These are phyloP conservation scores for Amphimallon solstitiale DNA, from an alignment of 2,888 invertebrate genomes.

Conservation along the genomic window DNA sequence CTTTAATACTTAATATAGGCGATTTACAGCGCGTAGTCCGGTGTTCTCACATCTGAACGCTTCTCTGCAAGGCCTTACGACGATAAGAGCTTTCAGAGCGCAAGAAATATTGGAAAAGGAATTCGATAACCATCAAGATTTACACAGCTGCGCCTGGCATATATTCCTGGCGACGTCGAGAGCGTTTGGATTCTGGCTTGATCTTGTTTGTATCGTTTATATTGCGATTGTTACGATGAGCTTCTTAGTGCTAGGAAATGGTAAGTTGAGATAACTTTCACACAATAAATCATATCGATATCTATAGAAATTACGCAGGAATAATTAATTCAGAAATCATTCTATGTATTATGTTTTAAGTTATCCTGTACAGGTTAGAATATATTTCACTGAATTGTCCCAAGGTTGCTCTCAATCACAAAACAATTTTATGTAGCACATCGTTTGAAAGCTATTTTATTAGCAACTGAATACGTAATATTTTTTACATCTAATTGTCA, in stretches of 20 bases:
- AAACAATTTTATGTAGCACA: no score
- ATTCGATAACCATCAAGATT: conserved; percentile 84
- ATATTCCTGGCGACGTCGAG: conserved; percentile 89
- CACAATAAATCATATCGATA: not conserved
- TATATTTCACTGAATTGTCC: no score
- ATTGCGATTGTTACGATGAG: conserved; percentile 87
- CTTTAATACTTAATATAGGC: conserved; percentile 9
- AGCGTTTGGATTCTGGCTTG: conserved; percentile 94
- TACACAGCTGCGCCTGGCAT: conserved; percentile 93
- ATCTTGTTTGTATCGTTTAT: conserved; percentile 87
- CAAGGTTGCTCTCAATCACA: no score
- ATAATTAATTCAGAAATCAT: not conserved
- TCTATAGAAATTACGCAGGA: not conserved
- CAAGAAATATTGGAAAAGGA: conserved; percentile 80
- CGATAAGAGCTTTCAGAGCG: conserved; percentile 89
- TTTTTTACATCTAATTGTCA: no score
- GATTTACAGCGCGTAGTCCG: conserved; percentile 74
- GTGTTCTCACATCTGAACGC: conserved; percentile 95
- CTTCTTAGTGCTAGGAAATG: conserved; percentile 77
- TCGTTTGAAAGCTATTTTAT: no score
- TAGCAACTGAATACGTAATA: no score
- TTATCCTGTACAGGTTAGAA: no score
- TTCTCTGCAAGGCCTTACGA: conserved; percentile 88
- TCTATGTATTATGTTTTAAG: no score
- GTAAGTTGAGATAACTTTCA: conserved; percentile 56